These are phyloP conservation scores for Hemibagrus guttatus DNA, from an alignment of 2,797 vertebrate genomes.

Conservation along the genomic window DNA sequence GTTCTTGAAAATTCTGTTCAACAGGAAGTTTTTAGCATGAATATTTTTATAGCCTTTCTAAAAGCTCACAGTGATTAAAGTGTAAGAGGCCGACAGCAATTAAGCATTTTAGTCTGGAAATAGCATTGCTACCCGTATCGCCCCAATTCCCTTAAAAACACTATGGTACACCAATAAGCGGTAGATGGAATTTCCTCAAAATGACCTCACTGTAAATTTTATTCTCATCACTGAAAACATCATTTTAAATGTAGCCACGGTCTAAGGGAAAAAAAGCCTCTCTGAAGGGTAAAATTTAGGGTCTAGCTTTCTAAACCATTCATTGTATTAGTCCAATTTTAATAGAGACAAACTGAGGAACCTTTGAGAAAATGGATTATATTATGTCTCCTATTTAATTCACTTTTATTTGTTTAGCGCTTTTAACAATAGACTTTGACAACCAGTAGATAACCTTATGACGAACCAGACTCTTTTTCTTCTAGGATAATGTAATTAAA, in stretches of 20 bases:
- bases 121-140: not conserved
- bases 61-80: conserved; percentile 12
- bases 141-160: not conserved
- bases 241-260: not conserved
- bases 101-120: not conserved
- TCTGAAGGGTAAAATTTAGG: not conserved
- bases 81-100: not conserved
- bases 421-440: not conserved
- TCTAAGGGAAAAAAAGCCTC: not conserved
- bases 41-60: not conserved
- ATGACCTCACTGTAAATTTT: not conserved
- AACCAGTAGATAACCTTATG: not conserved
- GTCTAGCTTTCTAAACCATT: not conserved
- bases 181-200: not conserved
- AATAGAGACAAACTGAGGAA: not conserved
- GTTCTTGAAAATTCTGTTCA: not conserved
- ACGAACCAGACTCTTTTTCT: not conserved
- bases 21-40: not conserved
- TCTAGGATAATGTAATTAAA: not conserved
- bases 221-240: not conserved
- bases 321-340: not conserved
- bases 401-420: not conserved
- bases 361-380: too few relatives aligned
- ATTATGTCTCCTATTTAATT: not conserved
- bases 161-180: not conserved